phyloP scores from a whole-genome alignment of 2,888 invertebrate genomes.

The Amphipyra tragopoginis region DNA sequence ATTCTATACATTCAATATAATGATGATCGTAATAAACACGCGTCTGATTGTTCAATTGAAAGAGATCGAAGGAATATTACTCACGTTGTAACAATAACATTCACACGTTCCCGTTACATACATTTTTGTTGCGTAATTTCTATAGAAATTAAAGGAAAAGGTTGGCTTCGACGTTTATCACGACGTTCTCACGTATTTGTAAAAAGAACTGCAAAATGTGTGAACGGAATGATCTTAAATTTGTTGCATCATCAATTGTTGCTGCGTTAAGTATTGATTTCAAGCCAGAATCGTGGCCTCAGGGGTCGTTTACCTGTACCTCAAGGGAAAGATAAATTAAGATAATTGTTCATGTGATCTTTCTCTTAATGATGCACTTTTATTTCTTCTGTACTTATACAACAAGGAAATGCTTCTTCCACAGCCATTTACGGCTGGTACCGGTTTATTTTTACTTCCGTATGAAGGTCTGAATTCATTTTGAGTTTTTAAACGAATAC shows the following conservation, averaged over 20 bases:
- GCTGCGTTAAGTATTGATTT: slow-evolving; percentile 15
- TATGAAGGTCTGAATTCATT: not conserved
- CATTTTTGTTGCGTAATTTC: slow-evolving; percentile 35
- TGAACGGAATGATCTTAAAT: slow-evolving; percentile 35
- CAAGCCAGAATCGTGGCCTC: not conserved
- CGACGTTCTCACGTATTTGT: slow-evolving; percentile 15
- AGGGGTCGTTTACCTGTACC: slow-evolving; percentile 19
- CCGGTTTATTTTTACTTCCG: slow-evolving; percentile 23
- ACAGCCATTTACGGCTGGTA: slow-evolving; percentile 23
- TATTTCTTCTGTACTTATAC: slow-evolving; percentile 1
- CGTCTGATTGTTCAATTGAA: slow-evolving; percentile 38
- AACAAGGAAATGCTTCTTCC: slow-evolving; percentile 25
- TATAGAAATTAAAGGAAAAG: slow-evolving; percentile 21
- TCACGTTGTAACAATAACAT: slow-evolving; percentile 48
- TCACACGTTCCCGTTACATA: slow-evolving; percentile 40
- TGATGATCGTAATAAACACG: slow-evolving; percentile 23
- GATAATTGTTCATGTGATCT: slow-evolving; percentile 16
- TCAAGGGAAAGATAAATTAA: slow-evolving; percentile 32
- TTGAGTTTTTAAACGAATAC: not conserved
- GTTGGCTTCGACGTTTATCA: slow-evolving; percentile 10
- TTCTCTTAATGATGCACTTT: slow-evolving; percentile 7
- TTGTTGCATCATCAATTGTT: slow-evolving; percentile 16
- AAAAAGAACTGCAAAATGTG: slow-evolving; percentile 14
- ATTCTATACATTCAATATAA: slow-evolving; percentile 7
- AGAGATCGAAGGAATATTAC: slow-evolving; percentile 25